A percentile compares a stretch with the other conserved stretches of the same genome.
These are phyloP conservation scores for Paracanthobrama guichenoti DNA, from an alignment of 2,113 vertebrate genomes.

Conservation along the genomic window DNA sequence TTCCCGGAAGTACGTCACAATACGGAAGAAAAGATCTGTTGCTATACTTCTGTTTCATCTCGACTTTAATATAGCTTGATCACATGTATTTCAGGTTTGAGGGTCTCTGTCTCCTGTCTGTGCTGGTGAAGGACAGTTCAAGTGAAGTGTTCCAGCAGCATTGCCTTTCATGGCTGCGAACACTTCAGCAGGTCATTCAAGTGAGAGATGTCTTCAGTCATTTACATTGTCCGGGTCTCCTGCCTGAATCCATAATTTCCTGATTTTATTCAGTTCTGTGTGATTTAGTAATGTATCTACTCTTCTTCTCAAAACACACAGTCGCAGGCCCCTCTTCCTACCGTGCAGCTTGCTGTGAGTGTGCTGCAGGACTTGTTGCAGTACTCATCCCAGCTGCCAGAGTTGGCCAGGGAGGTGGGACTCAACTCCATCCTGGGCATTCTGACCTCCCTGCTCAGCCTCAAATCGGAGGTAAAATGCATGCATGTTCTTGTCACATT, in stretches of 20 bases:
- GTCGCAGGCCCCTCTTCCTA: constrained; percentile 85
- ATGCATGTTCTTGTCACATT: background rate
- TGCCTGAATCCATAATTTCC: background rate
- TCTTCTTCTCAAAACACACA: constrained; percentile 51
- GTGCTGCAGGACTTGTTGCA: constrained; percentile 83
- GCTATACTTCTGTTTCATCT: background rate
- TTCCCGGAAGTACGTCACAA: background rate
- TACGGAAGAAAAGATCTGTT: background rate
- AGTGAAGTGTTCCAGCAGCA: constrained; percentile 88
- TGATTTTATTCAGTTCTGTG: constrained; percentile 50
- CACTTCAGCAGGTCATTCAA: constrained; percentile 87
- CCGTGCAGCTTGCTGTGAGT: constrained; percentile 80
- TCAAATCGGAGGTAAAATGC: constrained; percentile 82
- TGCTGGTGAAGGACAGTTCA: constrained; percentile 86
- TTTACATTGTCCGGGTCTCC: background rate
- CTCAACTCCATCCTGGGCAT: constrained; percentile 87
- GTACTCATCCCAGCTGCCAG: constrained; percentile 82
- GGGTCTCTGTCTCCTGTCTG: constrained; percentile 84
- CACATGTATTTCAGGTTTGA: constrained; percentile 76
- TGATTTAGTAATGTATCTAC: background rate
- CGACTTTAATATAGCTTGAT: background rate
- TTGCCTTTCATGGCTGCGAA: constrained; percentile 86
- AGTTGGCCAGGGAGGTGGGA: constrained; percentile 84
- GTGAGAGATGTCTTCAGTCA: constrained; percentile 61
- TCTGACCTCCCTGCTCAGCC: constrained; percentile 85